A percentile compares a stretch with the other conserved stretches of the same genome.
Evolutionary conservation across 2,888 invertebrate genomes (phyloP).

Genomic region (Eristalis tenax): DNA sequence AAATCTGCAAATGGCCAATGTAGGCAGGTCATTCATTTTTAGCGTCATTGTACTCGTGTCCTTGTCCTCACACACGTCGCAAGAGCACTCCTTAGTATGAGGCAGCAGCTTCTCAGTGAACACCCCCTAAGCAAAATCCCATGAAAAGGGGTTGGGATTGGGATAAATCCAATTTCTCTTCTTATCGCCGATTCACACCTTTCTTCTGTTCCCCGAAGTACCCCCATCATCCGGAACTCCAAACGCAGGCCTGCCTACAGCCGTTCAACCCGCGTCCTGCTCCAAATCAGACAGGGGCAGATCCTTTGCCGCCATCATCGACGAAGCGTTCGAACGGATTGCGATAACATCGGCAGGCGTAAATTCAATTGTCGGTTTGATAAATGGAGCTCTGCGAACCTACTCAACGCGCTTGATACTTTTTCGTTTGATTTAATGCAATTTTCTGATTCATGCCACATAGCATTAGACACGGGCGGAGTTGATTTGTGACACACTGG

Average conservation of each 20-base stretch:
- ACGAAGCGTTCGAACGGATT: not conserved
- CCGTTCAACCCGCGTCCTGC: not conserved
- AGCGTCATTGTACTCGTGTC: slow-evolving; percentile 43
- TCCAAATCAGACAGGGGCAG: slow-evolving; percentile 44
- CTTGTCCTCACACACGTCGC: not conserved
- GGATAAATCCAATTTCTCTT: slow-evolving; percentile 68
- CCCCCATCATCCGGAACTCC: slow-evolving; percentile 14
- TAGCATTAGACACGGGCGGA: slow-evolving; percentile 43
- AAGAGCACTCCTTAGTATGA: not conserved
- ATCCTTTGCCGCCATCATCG: slow-evolving; percentile 18
- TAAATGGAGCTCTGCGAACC: slow-evolving; percentile 55
- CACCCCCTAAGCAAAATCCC: slow-evolving; percentile 46
- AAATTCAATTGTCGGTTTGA: slow-evolving; percentile 71
- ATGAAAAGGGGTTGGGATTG: slow-evolving; percentile 40
- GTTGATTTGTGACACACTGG: slow-evolving; percentile 11
- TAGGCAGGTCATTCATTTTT: slow-evolving; percentile 53
- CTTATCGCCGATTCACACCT: slow-evolving; percentile 71
- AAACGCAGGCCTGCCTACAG: not conserved
- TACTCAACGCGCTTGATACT: slow-evolving; percentile 28
- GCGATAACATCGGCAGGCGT: slow-evolving; percentile 54
- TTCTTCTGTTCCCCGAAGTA: slow-evolving; percentile 65
- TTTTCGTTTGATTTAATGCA: slow-evolving; percentile 70
- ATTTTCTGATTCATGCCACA: slow-evolving; percentile 66
- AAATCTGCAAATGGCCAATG: slow-evolving; percentile 34
- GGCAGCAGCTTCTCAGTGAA: not conserved